A percentile compares a stretch with the other conserved stretches of the same genome.
These are phyloP conservation scores for Zosterops hypoxanthus DNA, from an alignment of 2,113 vertebrate species.

Conservation along the genomic window DNA sequence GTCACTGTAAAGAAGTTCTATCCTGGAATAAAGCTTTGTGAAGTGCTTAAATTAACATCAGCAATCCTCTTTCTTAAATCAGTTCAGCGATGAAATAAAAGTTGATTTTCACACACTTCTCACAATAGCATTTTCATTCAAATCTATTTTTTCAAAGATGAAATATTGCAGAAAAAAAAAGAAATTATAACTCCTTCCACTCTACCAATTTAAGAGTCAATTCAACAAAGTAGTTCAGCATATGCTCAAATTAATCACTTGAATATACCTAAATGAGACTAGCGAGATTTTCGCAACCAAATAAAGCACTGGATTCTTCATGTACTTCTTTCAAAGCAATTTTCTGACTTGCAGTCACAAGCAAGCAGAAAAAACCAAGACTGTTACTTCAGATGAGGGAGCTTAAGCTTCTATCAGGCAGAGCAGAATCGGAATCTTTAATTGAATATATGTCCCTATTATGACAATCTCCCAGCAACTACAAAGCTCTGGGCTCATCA, in stretches of 20 bases:
- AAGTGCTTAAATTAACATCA: not conserved
- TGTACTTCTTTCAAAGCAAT: not conserved
- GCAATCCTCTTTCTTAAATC: not conserved
- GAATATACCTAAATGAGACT: not conserved
- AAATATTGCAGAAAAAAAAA: not conserved
- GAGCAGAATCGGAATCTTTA: not conserved
- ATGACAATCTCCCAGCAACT: not conserved
- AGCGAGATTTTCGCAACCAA: not conserved
- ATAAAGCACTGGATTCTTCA: not conserved
- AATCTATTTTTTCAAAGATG: not conserved
- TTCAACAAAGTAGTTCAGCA: not conserved
- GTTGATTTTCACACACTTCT: not conserved
- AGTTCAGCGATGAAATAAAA: not conserved
- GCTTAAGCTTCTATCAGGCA: not conserved
- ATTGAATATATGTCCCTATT: not conserved
- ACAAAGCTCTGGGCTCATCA: not conserved
- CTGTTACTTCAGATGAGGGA: not conserved
- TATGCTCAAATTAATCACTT: not conserved
- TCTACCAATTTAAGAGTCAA: not conserved
- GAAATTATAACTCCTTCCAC: not conserved
- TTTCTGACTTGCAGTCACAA: not conserved
- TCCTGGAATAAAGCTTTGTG: not conserved
- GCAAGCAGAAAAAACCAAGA: not conserved
- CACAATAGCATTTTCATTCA: not conserved
- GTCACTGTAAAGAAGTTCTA: not conserved